Evolutionary conservation across 2,797 vertebrate species (phyloP).

Genomic region (Champsocephalus esox): DNA sequence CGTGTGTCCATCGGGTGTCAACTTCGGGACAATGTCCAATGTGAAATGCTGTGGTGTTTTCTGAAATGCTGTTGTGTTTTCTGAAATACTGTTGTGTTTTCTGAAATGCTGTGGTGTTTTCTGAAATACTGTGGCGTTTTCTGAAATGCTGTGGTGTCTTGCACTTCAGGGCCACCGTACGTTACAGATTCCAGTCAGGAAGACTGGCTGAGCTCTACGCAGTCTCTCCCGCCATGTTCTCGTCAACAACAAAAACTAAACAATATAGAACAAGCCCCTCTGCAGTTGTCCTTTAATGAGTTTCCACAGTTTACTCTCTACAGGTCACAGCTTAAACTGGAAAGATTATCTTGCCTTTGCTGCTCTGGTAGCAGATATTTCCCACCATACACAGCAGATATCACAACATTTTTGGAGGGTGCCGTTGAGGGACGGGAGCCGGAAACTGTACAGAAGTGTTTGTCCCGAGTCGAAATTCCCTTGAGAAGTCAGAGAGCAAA

Average conservation of each 20-base stretch:
- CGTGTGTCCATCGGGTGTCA: too few species aligned
- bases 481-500: slow-evolving; percentile 24
- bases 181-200: slow-evolving; percentile 34
- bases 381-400: slow-evolving; percentile 17
- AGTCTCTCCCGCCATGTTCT: slow-evolving; percentile 21
- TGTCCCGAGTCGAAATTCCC: slow-evolving; percentile 31
- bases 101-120: too few species aligned
- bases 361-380: slow-evolving; percentile 27
- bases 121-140: too few species aligned
- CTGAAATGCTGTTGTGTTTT: too few species aligned
- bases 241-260: background rate
- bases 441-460: slow-evolving; percentile 33
- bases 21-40: too few species aligned
- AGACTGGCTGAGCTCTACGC: slow-evolving; percentile 7
- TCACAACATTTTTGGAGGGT: slow-evolving; percentile 21
- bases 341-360: slow-evolving; percentile 25
- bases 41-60: too few species aligned
- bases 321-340: slow-evolving; percentile 11
- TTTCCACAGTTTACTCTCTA: slow-evolving; percentile 18
- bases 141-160: too few species aligned
- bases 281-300: slow-evolving; percentile 14
- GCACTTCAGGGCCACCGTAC: background rate
- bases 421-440: slow-evolving; percentile 1
- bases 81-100: too few species aligned
- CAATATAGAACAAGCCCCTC: slow-evolving; percentile 14